phyloP scores from a whole-genome alignment of 1,140 invertebrate genomes.

The Oppia nitens region DNA sequence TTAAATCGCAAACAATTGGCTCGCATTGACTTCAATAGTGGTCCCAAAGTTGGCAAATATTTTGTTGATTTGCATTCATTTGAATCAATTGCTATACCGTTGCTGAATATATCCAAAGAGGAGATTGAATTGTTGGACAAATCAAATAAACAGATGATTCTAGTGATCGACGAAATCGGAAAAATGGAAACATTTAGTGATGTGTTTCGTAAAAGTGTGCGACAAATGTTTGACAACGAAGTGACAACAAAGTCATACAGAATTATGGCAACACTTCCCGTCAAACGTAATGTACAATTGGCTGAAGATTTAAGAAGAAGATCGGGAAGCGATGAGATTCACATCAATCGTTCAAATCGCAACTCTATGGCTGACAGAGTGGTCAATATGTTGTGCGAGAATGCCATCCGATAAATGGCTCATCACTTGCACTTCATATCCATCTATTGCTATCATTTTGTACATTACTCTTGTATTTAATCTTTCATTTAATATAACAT shows the following conservation, averaged over 20 bases:
- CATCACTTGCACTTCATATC: not conserved
- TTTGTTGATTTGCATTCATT: constrained; percentile 38
- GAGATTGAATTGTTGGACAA: too few relatives aligned
- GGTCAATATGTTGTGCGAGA: not conserved
- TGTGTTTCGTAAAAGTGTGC: constrained; percentile 27
- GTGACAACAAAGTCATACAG: not conserved
- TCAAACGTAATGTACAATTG: not conserved
- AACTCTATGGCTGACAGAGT: not conserved
- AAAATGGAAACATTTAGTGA: constrained; percentile 48
- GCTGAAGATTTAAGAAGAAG: not conserved
- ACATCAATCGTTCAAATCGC: not conserved
- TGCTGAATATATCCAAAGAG: constrained; percentile 22
- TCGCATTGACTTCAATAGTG: constrained; percentile 8
- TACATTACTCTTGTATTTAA: not conserved
- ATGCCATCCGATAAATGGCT: not conserved
- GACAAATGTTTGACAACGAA: not conserved
- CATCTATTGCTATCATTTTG: not conserved
- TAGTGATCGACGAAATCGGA: constrained; percentile 46
- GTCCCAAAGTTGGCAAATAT: constrained; percentile 39
- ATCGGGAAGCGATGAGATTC: not conserved
- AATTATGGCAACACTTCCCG: not conserved
- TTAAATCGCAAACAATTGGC: not conserved
- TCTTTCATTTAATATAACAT: not conserved
- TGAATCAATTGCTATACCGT: constrained; percentile 35
- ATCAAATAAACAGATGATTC: not conserved